A percentile compares a stretch with the other conserved stretches of the same genome.
These are phyloP conservation scores for Peromyscus attwateri DNA, from an alignment of 2,797 vertebrate genomes.

Conservation along the genomic window DNA sequence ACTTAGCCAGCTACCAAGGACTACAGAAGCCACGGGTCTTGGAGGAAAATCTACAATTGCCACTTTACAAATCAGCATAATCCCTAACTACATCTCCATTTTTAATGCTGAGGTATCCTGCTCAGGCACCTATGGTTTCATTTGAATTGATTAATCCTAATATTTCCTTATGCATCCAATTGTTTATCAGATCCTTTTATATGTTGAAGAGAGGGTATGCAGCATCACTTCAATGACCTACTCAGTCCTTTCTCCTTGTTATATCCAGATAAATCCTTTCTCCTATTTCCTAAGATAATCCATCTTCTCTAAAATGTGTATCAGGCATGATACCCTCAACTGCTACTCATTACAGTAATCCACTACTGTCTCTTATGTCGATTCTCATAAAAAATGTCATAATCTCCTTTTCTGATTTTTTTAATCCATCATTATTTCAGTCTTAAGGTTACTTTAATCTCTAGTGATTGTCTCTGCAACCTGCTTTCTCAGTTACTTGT, in stretches of 20 bases:
- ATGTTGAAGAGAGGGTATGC: background rate
- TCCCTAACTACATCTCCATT: background rate
- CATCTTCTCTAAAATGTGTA: background rate
- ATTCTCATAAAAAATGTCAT: background rate
- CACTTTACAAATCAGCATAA: background rate
- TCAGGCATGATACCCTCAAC: background rate
- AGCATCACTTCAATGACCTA: too few relatives aligned
- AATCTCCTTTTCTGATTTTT: background rate
- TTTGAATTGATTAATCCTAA: background rate
- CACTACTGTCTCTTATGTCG: background rate
- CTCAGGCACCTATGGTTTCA: background rate
- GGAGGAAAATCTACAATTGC: background rate
- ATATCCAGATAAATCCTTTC: background rate
- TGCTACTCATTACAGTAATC: background rate
- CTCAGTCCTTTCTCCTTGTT: too few relatives aligned
- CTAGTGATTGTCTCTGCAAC: background rate
- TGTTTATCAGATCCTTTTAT: background rate
- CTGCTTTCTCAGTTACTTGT: background rate
- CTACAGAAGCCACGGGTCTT: background rate
- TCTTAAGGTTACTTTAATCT: background rate
- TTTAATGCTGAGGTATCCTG: background rate
- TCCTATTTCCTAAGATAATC: background rate
- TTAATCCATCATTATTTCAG: background rate
- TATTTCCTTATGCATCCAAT: background rate
- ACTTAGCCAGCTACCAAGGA: background rate